phyloP scores from a whole-genome alignment of 2,888 invertebrate genomes.

The Caenorhabditis sp. region DNA sequence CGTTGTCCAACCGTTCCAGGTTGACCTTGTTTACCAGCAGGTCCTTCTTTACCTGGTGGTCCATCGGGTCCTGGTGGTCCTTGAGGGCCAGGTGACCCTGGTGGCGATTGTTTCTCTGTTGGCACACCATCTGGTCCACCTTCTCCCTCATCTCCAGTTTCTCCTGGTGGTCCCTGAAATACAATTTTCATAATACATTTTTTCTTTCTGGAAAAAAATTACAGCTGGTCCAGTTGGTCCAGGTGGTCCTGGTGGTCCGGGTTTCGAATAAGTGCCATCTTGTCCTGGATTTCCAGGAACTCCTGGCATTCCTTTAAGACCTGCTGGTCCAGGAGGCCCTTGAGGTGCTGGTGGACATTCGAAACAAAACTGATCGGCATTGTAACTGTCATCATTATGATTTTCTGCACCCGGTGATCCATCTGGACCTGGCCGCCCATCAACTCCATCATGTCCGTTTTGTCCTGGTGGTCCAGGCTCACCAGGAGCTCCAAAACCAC shows the following conservation, averaged over 20 bases:
- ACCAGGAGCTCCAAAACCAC: slow-evolving; percentile 57
- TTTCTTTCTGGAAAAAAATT: background rate
- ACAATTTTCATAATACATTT: background rate
- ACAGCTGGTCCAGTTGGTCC: slow-evolving; percentile 49
- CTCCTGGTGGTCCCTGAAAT: slow-evolving; percentile 49
- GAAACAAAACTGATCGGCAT: slow-evolving; percentile 50
- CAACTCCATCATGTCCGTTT: slow-evolving; percentile 44
- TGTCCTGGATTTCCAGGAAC: slow-evolving; percentile 38
- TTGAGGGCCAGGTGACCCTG: slow-evolving; percentile 54
- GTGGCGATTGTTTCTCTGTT: slow-evolving; percentile 45
- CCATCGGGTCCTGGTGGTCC: slow-evolving; percentile 38
- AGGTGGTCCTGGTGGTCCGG: slow-evolving; percentile 36
- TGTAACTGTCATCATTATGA: slow-evolving; percentile 26
- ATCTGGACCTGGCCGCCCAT: slow-evolving; percentile 42
- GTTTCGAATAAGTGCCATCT: slow-evolving; percentile 32
- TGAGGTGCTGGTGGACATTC: slow-evolving; percentile 48
- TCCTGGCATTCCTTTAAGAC: slow-evolving; percentile 49
- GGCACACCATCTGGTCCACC: slow-evolving; percentile 52
- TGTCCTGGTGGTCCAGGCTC: slow-evolving; percentile 44
- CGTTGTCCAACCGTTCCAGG: slow-evolving; percentile 50
- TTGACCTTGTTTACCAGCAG: slow-evolving; percentile 42
- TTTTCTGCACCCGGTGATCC: slow-evolving; percentile 42
- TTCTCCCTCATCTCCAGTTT: slow-evolving; percentile 50
- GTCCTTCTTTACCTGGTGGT: slow-evolving; percentile 42
- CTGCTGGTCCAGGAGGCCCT: slow-evolving; percentile 48